Evolutionary conservation across 1,140 invertebrate species (phyloP), one percentile per base, ranked within the genome.

Genomic region (Drosophila kikkawai): DNA sequence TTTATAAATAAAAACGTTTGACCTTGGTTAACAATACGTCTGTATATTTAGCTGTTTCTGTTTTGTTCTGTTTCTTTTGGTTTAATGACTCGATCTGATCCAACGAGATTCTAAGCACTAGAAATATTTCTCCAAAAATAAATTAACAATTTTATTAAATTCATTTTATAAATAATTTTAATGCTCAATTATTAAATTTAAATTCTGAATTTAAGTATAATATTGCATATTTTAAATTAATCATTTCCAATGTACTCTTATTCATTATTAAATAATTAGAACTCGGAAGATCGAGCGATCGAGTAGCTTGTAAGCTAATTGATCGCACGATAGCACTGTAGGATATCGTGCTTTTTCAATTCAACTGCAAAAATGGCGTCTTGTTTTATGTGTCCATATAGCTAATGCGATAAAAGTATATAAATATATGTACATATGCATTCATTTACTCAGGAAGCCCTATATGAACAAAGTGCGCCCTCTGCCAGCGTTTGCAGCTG

Each of bases 1-100:
- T 70, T 55, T 78, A 56, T 73, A 66, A 65, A 60, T 60, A 76
- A 36, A 71, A 74, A 69, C 53, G 65, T 63, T 86, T 87, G 82
- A 86, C 82, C 82, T 86, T 86, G 82, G 82, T 69, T 86, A 86
- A 86, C 82, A 86, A 85, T 55, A 37, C 53, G 19, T 55, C 57
- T 79, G 34, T 22, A 55, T 79, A 45, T 22, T 22, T 79, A 45
- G 19, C 45, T 59, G 44, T 56, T 65, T 75, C 19, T 60, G 26
- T 65, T 60, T 26, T 42, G 36, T 81, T 64, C 44, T 67, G 53
- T 37, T 71, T 79, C 75, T 79, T 82, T 19, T 55, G 19, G 78
- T 80, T 85, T 82, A 64, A 53, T 74, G 74, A 81, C 73, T 59
- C 69, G 66, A 65, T 58, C 32, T 17, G 34, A 29, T 29, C 7